Evolutionary conservation across 2,797 vertebrate genomes (phyloP), one percentile per base, ranked within the genome.

Genomic region (Pangasius djambal): DNA sequence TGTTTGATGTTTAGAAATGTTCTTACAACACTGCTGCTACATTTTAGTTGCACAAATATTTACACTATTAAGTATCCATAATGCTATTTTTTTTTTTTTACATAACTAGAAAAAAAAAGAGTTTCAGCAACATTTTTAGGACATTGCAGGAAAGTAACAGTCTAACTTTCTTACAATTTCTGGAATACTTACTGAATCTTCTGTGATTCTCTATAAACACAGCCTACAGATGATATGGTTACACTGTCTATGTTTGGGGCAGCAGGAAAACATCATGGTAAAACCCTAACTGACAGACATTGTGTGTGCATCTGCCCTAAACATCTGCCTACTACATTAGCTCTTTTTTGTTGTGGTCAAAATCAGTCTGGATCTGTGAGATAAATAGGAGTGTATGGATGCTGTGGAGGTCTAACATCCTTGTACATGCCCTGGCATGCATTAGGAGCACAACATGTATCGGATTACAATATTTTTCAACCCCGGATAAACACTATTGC

Each of bases 311-410:
- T 57, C 50, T 90, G 44, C 69, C 37, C 67, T 44, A 86, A 87
- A 86, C 78, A 90, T 78, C 88, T 90, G 78, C 69, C 83, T 31
- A 67, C 59, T 82, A 25, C 40, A 34, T 88, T n/a, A 87, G 78
- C 28, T 65, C 48, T 57, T 86, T 86, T 72, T 59, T 74, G 31
- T 40, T 37, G 67, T 50, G 85, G 57, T 90, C 67, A 84, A 74
- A 84, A 79, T 91, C 85, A 77, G 34, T 50, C 20, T 89, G 63
- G 50, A 72, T 69, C n/a, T 65, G 78, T 13, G 52, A 77, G 81
- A 82, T 87, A 70, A 79, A 87, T 69, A 77, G 74, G 28, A 20
- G 70, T 88, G 28, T 74, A 78, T 28, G 37, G 77, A 69, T 85
- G 63, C 6, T 67, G 37, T 50, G 20, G 79, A 87, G 79, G 59